phyloP scores from a whole-genome alignment of 2,113 vertebrate genomes.

The Serinus canaria region DNA sequence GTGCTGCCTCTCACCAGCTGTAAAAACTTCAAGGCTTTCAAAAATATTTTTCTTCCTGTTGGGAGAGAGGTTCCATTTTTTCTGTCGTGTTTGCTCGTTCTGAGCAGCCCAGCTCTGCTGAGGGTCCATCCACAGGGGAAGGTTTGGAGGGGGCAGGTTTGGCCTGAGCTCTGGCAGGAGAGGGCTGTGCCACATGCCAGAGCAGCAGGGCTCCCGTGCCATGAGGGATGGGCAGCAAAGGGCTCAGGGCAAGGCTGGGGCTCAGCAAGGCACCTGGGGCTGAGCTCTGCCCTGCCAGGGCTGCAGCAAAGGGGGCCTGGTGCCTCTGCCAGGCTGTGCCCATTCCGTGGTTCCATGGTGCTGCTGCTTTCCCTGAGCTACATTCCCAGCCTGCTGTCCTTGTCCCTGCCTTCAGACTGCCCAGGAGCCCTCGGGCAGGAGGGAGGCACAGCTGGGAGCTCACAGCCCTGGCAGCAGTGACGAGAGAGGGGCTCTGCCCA shows the following conservation, averaged over 20 bases:
- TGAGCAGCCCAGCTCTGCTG: neutral
- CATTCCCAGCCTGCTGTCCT: neutral
- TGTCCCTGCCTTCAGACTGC: rapidly evolving
- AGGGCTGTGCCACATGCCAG: neutral
- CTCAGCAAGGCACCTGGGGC: neutral
- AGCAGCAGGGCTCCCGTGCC: neutral
- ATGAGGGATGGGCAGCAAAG: rapidly evolving
- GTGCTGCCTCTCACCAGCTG: slow-evolving; percentile 26
- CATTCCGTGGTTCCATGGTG: rapidly evolving
- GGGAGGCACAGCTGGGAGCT: neutral
- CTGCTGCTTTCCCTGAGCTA: neutral
- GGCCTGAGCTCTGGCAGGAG: neutral
- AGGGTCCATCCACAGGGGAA: neutral
- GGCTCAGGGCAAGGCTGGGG: neutral
- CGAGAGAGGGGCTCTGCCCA: rapidly evolving
- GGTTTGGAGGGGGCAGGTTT: neutral
- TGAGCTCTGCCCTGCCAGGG: neutral
- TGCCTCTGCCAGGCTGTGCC: neutral
- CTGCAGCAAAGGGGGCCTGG: neutral
- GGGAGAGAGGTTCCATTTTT: neutral
- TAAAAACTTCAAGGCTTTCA: slow-evolving; percentile 38
- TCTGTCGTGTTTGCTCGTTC: neutral
- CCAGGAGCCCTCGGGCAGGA: neutral
- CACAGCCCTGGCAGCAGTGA: rapidly evolving
- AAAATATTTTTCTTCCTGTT: slow-evolving; percentile 52